Percentiles rank a stretch among this genome's conserved stretches.
These are phyloP conservation scores for Otis tarda DNA, from an alignment of 2,113 vertebrate genomes.

Conservation along the genomic window DNA sequence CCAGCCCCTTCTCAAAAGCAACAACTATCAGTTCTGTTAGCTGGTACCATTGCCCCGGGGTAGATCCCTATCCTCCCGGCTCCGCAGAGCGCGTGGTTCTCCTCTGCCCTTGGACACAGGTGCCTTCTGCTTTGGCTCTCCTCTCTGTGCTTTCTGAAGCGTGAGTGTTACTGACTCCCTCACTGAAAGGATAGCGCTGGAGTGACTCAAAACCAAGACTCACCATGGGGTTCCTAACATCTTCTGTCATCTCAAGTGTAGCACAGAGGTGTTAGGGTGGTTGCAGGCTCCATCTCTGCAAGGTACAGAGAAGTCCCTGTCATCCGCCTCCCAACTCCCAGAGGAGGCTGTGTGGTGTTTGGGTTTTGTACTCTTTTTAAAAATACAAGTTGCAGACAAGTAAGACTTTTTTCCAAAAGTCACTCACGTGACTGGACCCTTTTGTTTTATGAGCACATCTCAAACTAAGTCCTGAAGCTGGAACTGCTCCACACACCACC, in stretches of 20 bases:
- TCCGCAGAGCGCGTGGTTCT: background rate
- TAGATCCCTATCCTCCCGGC: background rate
- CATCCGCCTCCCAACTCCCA: background rate
- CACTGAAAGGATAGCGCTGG: background rate
- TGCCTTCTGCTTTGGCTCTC: slow-evolving; percentile 2
- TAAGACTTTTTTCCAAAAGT: background rate
- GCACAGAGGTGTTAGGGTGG: background rate
- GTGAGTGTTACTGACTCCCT: background rate
- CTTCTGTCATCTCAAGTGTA: background rate
- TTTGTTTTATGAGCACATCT: background rate
- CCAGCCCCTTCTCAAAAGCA: slow-evolving; percentile 88
- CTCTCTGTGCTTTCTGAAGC: slow-evolving; percentile 3
- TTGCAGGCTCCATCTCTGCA: background rate
- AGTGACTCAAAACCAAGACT: background rate
- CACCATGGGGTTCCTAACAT: background rate
- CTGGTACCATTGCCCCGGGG: background rate
- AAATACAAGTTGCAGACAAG: background rate
- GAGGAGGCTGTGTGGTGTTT: background rate
- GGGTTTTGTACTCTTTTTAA: background rate
- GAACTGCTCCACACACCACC: background rate
- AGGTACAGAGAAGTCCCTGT: background rate
- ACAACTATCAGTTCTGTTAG: slow-evolving; percentile 95
- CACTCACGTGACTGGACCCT: background rate
- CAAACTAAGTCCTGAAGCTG: background rate
- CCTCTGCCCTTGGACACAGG: background rate